phyloP scores from a whole-genome alignment of 2,888 invertebrate species.

The Epinotia nisella region DNA sequence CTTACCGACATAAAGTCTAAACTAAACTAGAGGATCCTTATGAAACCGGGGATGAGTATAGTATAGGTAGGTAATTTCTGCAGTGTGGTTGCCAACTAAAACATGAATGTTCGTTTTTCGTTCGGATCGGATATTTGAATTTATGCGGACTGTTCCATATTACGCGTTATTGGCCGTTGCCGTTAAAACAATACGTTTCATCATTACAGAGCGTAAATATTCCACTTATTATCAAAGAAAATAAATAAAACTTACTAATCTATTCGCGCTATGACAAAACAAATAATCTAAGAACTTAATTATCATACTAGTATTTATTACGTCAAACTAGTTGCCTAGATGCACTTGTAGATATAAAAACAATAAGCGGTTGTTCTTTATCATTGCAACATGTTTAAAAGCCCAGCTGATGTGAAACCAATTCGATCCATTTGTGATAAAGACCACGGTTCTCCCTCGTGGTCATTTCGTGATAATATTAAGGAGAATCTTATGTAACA shows the following conservation, averaged over 20 bases:
- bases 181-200: too few species aligned
- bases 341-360: not conserved
- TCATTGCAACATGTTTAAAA: slow-evolving; percentile 1
- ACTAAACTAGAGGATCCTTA: too few species aligned
- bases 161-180: too few species aligned
- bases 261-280: not conserved
- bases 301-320: not conserved
- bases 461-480: slow-evolving; percentile 7
- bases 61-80: too few species aligned
- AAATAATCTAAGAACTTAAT: not conserved
- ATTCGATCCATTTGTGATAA: slow-evolving; percentile 23
- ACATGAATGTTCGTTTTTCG: too few species aligned
- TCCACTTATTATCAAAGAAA: not conserved
- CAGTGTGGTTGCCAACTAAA: too few species aligned
- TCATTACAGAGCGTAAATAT: too few species aligned
- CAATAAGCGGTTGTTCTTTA: slow-evolving; percentile 10
- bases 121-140: too few species aligned
- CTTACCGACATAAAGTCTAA: too few species aligned
- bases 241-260: not conserved
- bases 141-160: too few species aligned
- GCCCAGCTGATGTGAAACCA: slow-evolving; percentile 5
- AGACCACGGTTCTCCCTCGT: slow-evolving; percentile 22
- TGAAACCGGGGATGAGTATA: too few species aligned
- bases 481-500: slow-evolving; percentile 19
- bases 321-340: not conserved